Percentiles rank a stretch among this genome's conserved stretches.
Conservation (phyloP, 2,113 vertebrate species). For the Seriola aureovittata region DNA sequence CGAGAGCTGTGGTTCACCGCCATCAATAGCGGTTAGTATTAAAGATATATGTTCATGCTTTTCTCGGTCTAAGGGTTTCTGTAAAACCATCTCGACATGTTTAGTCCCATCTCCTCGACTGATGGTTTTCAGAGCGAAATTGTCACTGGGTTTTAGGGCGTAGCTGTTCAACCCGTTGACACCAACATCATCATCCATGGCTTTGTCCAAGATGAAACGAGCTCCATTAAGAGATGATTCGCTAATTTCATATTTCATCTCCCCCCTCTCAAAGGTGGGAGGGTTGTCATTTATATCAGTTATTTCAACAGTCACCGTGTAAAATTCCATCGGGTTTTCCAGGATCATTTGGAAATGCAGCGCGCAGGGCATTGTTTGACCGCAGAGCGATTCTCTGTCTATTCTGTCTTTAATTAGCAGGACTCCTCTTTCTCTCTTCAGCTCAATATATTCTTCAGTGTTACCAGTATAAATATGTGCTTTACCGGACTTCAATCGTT, state of each 20-base stretch:
- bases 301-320: slow-evolving; percentile 65
- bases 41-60: slow-evolving; percentile 61
- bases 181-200: slow-evolving; percentile 66
- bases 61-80: slow-evolving; percentile 77
- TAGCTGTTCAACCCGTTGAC: slow-evolving; percentile 70
- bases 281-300: slow-evolving; percentile 74
- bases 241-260: slow-evolving; percentile 71
- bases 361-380: slow-evolving; percentile 64
- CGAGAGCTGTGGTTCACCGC: slow-evolving; percentile 72
- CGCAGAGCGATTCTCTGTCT: slow-evolving; percentile 70
- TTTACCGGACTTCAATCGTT: slow-evolving; percentile 69
- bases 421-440: slow-evolving; percentile 73
- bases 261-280: slow-evolving; percentile 74
- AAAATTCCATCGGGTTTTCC: slow-evolving; percentile 78
- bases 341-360: slow-evolving; percentile 74
- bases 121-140: slow-evolving; percentile 75
- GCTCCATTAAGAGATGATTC: slow-evolving; percentile 62
- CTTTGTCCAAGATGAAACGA: slow-evolving; percentile 65
- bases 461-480: slow-evolving; percentile 80
- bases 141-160: slow-evolving; percentile 75
- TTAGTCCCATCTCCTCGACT: slow-evolving; percentile 71
- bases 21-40: slow-evolving; percentile 73
- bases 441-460: slow-evolving; percentile 74
- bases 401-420: slow-evolving; percentile 69
- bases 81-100: slow-evolving; percentile 77